Conservation (phyloP, 2,113 vertebrate species). For the Gopherus evgoodei region DNA sequence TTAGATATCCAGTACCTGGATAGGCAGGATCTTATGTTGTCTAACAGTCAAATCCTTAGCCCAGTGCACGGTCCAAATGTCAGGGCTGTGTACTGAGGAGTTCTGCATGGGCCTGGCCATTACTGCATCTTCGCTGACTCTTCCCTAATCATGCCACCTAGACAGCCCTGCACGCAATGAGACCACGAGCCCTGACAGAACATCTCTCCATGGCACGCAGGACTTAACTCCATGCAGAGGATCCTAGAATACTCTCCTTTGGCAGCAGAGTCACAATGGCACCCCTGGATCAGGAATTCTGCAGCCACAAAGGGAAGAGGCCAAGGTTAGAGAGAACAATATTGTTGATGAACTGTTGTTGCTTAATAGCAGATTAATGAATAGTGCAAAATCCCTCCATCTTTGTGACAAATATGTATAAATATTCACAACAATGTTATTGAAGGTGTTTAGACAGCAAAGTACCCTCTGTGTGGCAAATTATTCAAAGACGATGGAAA, state of each 20-base stretch:
- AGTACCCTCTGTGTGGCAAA: slow-evolving; percentile 67
- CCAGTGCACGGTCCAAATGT: background rate
- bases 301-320: rapidly evolving
- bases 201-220: rapidly evolving
- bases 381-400: slow-evolving; percentile 55
- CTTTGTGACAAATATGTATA: slow-evolving; percentile 72
- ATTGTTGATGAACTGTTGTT: slow-evolving; percentile 1
- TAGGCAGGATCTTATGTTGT: background rate
- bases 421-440: slow-evolving; percentile 53
- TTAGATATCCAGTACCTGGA: background rate
- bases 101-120: rapidly evolving
- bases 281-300: rapidly evolving
- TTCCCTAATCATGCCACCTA: background rate
- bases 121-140: rapidly evolving
- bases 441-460: slow-evolving; percentile 54
- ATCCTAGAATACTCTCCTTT: background rate
- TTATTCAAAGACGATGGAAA: slow-evolving; percentile 24
- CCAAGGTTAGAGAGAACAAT: background rate
- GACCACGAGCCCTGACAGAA: background rate
- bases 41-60: rapidly evolving
- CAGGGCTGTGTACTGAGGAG: background rate
- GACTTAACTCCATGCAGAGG: background rate
- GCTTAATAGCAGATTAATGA: slow-evolving; percentile 74
- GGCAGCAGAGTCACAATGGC: background rate
- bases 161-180: background rate